A percentile compares a stretch with the other conserved stretches of the same genome.
These are phyloP conservation scores for Carlito syrichta DNA, from an alignment of 2,113 vertebrate genomes.

Conservation along the genomic window DNA sequence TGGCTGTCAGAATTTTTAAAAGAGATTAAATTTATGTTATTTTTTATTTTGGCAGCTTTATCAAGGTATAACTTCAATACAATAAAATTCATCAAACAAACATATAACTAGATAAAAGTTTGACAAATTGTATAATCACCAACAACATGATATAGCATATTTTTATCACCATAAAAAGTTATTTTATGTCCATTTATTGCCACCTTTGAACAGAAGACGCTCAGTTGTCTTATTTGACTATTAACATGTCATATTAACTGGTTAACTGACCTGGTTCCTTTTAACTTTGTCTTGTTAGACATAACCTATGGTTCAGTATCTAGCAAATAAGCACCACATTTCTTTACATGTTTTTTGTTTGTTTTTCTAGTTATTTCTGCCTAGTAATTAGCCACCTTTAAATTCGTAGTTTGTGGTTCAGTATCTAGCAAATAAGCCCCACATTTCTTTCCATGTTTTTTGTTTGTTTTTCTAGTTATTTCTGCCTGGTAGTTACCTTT, in stretches of 20 bases:
- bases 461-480: not conserved
- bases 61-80: not conserved
- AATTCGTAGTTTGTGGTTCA: no score
- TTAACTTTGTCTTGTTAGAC: no score
- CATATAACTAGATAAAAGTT: not conserved
- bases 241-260: not conserved
- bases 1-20: not conserved
- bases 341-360: no score
- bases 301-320: no score
- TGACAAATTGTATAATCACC: not conserved
- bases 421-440: not conserved
- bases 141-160: not conserved
- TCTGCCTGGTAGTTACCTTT: not conserved
- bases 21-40: not conserved
- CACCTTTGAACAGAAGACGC: not conserved
- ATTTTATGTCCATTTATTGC: not conserved
- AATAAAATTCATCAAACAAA: not conserved
- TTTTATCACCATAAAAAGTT: not conserved
- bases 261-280: not conserved
- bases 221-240: not conserved
- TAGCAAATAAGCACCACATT: no score
- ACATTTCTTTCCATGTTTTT: not conserved
- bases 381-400: no score
- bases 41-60: conserved; percentile 3
- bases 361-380: no score